Percentiles rank a stretch among this genome's conserved stretches.
Evolutionary conservation across 2,888 invertebrate species (phyloP).

Genomic region (Clepsis dumicolana): DNA sequence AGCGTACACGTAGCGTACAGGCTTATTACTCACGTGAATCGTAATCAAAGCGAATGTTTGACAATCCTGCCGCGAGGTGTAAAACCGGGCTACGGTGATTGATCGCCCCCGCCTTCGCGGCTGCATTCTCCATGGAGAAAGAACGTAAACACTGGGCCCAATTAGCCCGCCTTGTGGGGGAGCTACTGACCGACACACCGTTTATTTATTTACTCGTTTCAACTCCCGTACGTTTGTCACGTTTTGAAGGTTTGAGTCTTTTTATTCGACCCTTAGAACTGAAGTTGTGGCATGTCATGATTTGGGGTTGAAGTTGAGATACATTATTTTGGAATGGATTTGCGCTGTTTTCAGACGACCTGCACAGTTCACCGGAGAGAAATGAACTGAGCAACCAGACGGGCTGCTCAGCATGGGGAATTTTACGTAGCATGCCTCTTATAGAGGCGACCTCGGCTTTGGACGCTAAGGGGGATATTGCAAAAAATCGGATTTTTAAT

Average conservation of each 20-base stretch:
- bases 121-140: constrained; percentile 80
- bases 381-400: no score
- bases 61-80: constrained; percentile 40
- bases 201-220: constrained; percentile 38
- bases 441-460: no score
- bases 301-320: background rate
- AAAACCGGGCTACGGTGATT: constrained; percentile 53
- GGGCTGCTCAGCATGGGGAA: no score
- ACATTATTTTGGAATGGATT: no score
- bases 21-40: background rate
- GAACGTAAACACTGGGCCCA: constrained; percentile 70
- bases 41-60: constrained; percentile 41
- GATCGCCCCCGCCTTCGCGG: constrained; percentile 50
- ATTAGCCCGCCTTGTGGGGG: constrained; percentile 45
- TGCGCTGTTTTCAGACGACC: no score
- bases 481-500: no score
- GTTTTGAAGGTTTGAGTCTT: constrained; percentile 9
- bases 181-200: constrained; percentile 37
- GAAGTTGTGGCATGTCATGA: background rate
- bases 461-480: no score
- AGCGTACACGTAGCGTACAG: background rate
- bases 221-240: constrained; percentile 24
- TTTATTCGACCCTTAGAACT: background rate
- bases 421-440: no score
- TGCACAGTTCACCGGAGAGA: no score